Evolutionary conservation across 2,113 vertebrate species (phyloP).

Genomic region (Setophaga coronata): DNA sequence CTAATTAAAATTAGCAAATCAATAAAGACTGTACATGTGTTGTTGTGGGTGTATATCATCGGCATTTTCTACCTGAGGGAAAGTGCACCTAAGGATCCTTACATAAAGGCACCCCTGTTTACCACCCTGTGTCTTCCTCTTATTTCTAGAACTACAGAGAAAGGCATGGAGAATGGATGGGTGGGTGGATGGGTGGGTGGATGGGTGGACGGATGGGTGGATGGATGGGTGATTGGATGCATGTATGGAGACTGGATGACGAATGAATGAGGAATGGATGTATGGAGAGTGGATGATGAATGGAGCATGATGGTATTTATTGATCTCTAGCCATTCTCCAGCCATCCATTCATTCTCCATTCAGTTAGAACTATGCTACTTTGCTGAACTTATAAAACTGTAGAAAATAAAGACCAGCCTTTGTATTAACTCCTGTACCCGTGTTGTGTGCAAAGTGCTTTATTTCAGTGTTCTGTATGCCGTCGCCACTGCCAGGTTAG

Average conservation of each 20-base stretch:
- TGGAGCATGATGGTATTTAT: not conserved
- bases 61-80: not conserved
- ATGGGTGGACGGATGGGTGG: too few species aligned
- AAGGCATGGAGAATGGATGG: too few species aligned
- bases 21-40: not conserved
- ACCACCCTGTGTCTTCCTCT: not conserved
- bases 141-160: not conserved
- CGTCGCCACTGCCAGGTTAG: rapidly evolving
- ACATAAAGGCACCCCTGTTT: not conserved
- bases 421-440: rapidly evolving
- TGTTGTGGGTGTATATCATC: not conserved
- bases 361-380: too few species aligned
- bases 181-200: not conserved
- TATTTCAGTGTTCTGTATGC: rapidly evolving
- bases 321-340: not conserved
- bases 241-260: not conserved
- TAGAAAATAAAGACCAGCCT: not conserved
- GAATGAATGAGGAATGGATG: too few species aligned
- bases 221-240: too few species aligned
- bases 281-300: too few species aligned
- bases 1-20: not conserved
- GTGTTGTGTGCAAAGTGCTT: not conserved
- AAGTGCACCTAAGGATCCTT: not conserved
- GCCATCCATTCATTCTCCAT: not conserved
- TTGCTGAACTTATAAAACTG: not conserved